Base-by-base conservation (phyloP, 1,140 invertebrate genomes). In the Drosophila cardini region DNA sequence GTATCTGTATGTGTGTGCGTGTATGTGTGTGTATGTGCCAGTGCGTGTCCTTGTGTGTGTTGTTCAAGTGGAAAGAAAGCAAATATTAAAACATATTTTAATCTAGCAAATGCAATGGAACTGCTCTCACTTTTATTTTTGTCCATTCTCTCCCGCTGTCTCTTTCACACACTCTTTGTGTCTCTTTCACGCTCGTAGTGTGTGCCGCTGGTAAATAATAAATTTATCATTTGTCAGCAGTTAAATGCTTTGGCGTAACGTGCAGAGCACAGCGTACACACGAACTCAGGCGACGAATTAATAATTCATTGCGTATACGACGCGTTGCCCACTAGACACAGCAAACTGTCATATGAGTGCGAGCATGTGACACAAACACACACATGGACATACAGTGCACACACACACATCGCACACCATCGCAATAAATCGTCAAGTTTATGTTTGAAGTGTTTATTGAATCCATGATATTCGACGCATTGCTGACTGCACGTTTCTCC, bases 171-270 rank as follows among this genome's bases (percentile, higher is more conserved):
- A 46, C 21, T 42, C 8, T 26, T 11, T 45, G 42, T 76, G 58
- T 61, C 63, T 63, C 9, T 57, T 43, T 21, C n/a, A 10, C 43
- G 8, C n/a, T 6, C 15, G 16, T 50, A 45, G 16, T 64, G 53
- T 72, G 40, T 76, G 61, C 50, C 48, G 50, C 55, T 89, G 80
- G 80, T 89, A 89, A 89, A 89, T 89, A 89, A 89, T 89, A 89
- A 89, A 89, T 89, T 89, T 89, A 89, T 89, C 84, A 89, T 89
- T 89, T 89, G 84, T 89, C 84, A 89, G 84, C 84, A 89, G 84
- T 89, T 89, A 89, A 89, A 89, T 80, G 84, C 77, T 76, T 70
- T 64, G 61, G 67, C 85, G 53, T 63, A 76, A 53, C 76, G 76
- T 73, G 76, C 72, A 45, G 46, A 55, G 63, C 30, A 6, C n/a